These are phyloP conservation scores for Willisornis vidua DNA, from an alignment of 2,113 vertebrate genomes.

Conservation along the genomic window DNA sequence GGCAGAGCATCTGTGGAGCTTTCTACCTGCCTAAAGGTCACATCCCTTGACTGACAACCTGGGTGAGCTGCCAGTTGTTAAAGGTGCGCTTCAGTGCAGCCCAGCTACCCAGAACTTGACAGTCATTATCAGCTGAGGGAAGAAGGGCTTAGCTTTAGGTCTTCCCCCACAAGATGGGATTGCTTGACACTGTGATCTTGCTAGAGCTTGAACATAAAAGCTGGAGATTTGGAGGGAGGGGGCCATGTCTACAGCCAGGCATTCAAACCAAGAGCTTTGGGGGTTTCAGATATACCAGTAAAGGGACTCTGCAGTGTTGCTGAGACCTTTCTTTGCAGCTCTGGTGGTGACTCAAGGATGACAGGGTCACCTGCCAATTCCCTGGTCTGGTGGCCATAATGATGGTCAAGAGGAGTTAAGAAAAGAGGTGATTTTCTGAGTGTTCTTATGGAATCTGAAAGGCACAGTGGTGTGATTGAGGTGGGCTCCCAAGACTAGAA, in stretches of 20 bases:
- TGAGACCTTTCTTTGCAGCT: not conserved
- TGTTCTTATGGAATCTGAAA: not conserved
- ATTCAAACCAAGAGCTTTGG: not conserved
- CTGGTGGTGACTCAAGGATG: not conserved
- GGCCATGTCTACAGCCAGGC: not conserved
- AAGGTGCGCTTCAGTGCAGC: not conserved
- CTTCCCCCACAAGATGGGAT: not conserved
- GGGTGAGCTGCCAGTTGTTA: not conserved
- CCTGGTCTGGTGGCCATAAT: not conserved
- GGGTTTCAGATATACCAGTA: not conserved
- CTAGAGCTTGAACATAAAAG: not conserved
- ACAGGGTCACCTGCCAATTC: not conserved
- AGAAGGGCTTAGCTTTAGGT: not conserved
- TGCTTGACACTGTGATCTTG: not conserved
- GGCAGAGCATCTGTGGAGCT: not conserved
- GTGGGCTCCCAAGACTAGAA: not conserved
- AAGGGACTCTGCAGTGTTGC: not conserved
- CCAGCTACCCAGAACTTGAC: not conserved
- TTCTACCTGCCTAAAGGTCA: not conserved
- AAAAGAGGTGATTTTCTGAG: not conserved
- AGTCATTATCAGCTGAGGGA: not conserved
- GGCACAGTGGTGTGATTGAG: not conserved
- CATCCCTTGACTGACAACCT: not conserved
- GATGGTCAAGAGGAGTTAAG: not conserved
- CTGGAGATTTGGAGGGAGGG: not conserved